Conservation (phyloP, 1,140 invertebrate species). For the Mizuhopecten yessoensis region DNA sequence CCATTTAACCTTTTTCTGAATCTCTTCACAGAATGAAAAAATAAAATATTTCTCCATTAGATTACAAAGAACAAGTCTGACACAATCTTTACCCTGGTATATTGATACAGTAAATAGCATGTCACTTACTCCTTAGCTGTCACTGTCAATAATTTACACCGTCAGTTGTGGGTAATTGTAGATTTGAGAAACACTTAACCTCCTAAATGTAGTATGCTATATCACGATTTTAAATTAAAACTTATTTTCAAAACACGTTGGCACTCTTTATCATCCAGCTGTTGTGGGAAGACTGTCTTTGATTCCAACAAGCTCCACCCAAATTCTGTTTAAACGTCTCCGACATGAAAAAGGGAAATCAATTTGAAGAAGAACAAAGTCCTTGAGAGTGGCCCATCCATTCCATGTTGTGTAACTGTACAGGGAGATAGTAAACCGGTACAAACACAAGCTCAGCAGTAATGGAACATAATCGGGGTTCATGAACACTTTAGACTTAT, state of each 20-base stretch:
- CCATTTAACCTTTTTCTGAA: too few relatives aligned
- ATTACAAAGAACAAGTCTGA: too few relatives aligned
- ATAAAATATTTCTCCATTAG: too few relatives aligned
- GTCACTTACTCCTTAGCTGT: too few relatives aligned
- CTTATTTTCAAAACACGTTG: neutral
- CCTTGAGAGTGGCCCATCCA: constrained; percentile 3
- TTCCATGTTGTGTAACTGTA: too few relatives aligned
- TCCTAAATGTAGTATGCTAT: neutral
- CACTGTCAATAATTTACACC: too few relatives aligned
- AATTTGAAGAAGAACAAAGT: neutral
- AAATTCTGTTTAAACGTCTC: neutral
- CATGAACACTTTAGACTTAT: too few relatives aligned
- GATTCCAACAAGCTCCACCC: neutral
- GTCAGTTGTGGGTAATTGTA: neutral
- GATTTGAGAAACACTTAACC: neutral
- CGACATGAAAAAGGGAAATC: neutral
- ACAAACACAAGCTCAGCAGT: too few relatives aligned
- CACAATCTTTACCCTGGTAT: too few relatives aligned
- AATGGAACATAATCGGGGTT: too few relatives aligned
- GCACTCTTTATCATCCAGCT: neutral
- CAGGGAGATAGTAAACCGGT: too few relatives aligned
- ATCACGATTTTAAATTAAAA: neutral
- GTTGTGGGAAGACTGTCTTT: neutral
- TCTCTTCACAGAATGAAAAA: too few relatives aligned
- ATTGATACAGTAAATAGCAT: neutral